Percentiles rank a stretch among this genome's conserved stretches.
phyloP scores from a whole-genome alignment of 2,113 vertebrate species.

The Hydrolagus affinis region DNA sequence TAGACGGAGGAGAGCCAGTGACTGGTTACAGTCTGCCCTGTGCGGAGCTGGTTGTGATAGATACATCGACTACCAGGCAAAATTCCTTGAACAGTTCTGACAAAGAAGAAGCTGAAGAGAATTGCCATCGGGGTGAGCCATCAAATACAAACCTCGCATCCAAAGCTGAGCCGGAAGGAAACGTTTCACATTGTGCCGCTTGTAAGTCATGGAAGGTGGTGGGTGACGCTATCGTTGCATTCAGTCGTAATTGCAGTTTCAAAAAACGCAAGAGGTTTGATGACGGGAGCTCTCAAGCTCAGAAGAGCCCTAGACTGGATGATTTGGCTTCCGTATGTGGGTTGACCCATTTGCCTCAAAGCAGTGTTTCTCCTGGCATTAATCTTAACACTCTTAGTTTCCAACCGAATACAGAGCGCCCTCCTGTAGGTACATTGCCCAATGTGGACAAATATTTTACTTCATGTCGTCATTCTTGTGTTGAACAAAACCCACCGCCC shows the following conservation, averaged over 20 bases:
- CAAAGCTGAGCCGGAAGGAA: no score
- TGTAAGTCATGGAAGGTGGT: not conserved
- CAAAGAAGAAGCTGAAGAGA: not conserved
- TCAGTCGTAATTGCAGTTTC: not conserved
- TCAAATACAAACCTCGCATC: not conserved
- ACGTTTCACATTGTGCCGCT: not conserved
- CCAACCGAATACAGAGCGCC: not conserved
- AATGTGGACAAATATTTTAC: slow-evolving; percentile 1
- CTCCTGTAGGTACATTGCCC: not conserved
- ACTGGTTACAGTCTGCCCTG: no score
- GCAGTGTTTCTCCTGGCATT: not conserved
- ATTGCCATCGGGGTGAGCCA: not conserved
- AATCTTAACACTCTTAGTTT: not conserved
- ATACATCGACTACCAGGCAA: not conserved
- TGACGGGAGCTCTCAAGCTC: not conserved
- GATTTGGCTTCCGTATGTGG: not conserved
- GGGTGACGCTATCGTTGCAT: not conserved
- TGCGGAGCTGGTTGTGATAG: not conserved
- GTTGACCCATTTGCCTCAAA: not conserved
- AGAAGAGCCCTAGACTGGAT: not conserved
- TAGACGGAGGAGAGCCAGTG: not conserved
- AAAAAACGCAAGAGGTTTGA: slow-evolving; percentile 39
- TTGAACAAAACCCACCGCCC: not conserved
- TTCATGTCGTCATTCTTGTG: not conserved
- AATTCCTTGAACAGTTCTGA: not conserved